Conservation (phyloP, 2,888 invertebrate genomes). For the Penaeus monodon region DNA sequence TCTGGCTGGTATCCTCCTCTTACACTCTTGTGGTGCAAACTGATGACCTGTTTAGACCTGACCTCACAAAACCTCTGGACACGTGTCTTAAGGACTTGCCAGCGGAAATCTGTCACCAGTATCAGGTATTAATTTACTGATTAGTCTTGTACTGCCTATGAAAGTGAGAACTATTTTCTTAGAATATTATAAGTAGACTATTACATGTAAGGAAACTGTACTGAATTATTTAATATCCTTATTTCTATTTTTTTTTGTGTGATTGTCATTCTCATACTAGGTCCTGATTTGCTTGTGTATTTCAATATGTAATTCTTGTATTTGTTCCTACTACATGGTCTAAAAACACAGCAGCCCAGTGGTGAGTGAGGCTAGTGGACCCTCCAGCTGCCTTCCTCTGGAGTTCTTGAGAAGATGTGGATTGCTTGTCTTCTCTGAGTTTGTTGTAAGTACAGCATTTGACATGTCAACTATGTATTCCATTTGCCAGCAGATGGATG, state of each 20-base stretch:
- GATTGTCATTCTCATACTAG: too few relatives aligned
- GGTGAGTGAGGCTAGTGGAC: slow-evolving; percentile 50
- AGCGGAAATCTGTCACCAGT: slow-evolving; percentile 68
- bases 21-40: slow-evolving; percentile 83
- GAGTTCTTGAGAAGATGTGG: slow-evolving; percentile 79
- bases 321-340: background rate
- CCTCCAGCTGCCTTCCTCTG: slow-evolving; percentile 72
- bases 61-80: slow-evolving; percentile 81
- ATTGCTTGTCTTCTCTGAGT: slow-evolving; percentile 82
- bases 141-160: slow-evolving; percentile 13
- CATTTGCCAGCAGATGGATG: background rate
- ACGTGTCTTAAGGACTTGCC: slow-evolving; percentile 67
- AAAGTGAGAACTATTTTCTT: background rate
- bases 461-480: slow-evolving; percentile 70
- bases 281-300: background rate
- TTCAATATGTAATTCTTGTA: background rate
- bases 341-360: slow-evolving; percentile 36
- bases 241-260: too few relatives aligned
- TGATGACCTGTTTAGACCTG: slow-evolving; percentile 81
- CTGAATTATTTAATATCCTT: too few relatives aligned
- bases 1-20: slow-evolving; percentile 77
- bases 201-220: too few relatives aligned
- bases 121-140: slow-evolving; percentile 66
- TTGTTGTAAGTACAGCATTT: slow-evolving; percentile 68
- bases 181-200: too few relatives aligned